Percentiles rank a stretch among this genome's conserved stretches.
Conservation (phyloP, 2,113 vertebrate species). For the Crotophaga sulcirostris region DNA sequence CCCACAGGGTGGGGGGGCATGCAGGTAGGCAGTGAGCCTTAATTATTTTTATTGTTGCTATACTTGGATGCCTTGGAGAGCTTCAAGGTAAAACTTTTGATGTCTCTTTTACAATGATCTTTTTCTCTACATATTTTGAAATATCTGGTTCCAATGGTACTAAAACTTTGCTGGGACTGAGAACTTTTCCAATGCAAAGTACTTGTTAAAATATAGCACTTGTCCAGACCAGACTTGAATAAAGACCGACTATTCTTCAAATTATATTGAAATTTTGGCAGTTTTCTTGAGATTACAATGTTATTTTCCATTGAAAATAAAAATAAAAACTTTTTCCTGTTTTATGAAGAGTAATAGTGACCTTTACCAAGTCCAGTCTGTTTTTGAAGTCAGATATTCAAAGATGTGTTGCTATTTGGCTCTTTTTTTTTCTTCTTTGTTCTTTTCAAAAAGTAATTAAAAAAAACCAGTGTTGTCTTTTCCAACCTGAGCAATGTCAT, state of each 20-base stretch:
- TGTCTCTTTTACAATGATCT: slow-evolving; percentile 51
- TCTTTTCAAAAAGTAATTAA: neutral
- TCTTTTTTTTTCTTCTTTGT: neutral
- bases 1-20: neutral
- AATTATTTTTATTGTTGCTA: neutral
- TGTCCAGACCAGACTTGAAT: slow-evolving; percentile 46
- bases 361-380: neutral
- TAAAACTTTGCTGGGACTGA: slow-evolving; percentile 51
- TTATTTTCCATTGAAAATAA: slow-evolving; percentile 60
- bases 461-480: neutral
- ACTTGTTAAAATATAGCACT: slow-evolving; percentile 59
- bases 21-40: neutral
- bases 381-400: slow-evolving; percentile 23
- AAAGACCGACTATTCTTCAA: slow-evolving; percentile 32
- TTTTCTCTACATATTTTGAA: slow-evolving; percentile 52
- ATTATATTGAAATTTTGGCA: slow-evolving; percentile 48
- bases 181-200: slow-evolving; percentile 62
- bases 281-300: slow-evolving; percentile 41
- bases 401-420: neutral
- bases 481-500: neutral
- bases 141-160: slow-evolving; percentile 60
- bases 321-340: slow-evolving; percentile 31
- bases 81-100: slow-evolving; percentile 47
- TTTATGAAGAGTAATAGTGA: slow-evolving; percentile 29
- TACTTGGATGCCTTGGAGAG: neutral